A percentile compares a stretch with the other conserved stretches of the same genome.
Conservation (phyloP, 2,888 invertebrate genomes). For the Sipha maydis region DNA sequence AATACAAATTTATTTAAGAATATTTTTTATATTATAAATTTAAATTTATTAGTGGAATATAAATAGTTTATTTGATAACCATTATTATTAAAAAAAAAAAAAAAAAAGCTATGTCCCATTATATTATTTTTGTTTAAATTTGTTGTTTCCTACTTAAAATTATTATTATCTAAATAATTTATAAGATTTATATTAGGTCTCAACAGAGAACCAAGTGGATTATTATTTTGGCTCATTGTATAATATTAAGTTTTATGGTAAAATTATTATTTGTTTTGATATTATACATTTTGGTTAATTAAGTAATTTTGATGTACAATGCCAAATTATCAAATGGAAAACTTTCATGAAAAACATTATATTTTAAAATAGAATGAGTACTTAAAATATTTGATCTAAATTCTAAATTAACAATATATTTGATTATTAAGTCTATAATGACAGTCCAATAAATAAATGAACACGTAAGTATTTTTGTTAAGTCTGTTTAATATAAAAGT, state of each 20-base stretch:
- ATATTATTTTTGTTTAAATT: conserved; percentile 31
- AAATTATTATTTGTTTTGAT: conserved; percentile 31
- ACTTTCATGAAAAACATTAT: background rate
- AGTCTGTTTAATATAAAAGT: background rate
- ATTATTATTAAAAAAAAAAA: conserved; percentile 51
- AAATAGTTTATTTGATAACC: conserved; percentile 57
- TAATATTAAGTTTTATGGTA: conserved; percentile 36
- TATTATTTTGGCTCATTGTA: conserved; percentile 42
- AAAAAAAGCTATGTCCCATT: conserved; percentile 20
- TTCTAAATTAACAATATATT: background rate
- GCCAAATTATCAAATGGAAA: background rate
- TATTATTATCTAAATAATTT: conserved; percentile 2
- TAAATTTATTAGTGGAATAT: conserved; percentile 57
- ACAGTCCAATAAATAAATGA: background rate
- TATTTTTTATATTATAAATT: conserved; percentile 61
- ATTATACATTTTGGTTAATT: conserved; percentile 48
- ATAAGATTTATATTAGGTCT: background rate
- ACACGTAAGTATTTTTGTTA: background rate
- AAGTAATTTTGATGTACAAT: conserved; percentile 20
- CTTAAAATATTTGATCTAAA: background rate
- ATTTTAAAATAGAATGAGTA: background rate
- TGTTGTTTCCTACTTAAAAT: conserved; percentile 48
- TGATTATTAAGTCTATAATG: background rate
- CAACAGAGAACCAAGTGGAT: background rate
- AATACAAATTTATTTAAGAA: conserved; percentile 61